A percentile compares a stretch with the other conserved stretches of the same genome.
phyloP scores from a whole-genome alignment of 2,797 vertebrate species.

The Ctenosaura bakeri region DNA sequence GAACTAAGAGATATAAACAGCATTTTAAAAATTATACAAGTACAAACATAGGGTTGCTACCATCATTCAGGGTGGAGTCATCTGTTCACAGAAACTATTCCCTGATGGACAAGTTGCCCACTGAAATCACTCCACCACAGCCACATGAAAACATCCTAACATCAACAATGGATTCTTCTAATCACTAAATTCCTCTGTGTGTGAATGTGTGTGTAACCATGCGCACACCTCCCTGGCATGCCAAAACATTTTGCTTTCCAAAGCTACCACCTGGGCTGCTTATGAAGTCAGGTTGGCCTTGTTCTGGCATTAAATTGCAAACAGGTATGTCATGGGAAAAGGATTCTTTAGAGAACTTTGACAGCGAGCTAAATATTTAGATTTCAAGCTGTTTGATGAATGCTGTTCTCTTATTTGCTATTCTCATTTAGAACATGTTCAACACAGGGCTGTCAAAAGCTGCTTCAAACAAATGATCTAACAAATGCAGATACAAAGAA shows the following conservation, averaged over 20 bases:
- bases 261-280: background rate
- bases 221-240: no score
- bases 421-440: background rate
- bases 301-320: slow-evolving; percentile 19
- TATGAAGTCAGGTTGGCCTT: background rate
- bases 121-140: no score
- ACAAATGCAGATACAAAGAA: background rate
- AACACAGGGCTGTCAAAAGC: accelerated
- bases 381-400: background rate
- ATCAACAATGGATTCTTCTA: no score
- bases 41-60: no score
- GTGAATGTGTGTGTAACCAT: no score
- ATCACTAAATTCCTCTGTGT: no score
- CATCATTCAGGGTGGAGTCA: no score
- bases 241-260: no score
- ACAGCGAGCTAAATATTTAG: slow-evolving; percentile 42
- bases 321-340: slow-evolving; percentile 31
- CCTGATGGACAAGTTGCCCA: background rate
- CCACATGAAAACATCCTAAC: no score
- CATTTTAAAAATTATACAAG: no score
- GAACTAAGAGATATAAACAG: no score
- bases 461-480: background rate
- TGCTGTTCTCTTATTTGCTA: background rate
- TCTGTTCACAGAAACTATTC: no score
- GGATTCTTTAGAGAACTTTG: slow-evolving; percentile 41